Conservation (phyloP, 2,113 vertebrate species). For the Thunnus thynnus region DNA sequence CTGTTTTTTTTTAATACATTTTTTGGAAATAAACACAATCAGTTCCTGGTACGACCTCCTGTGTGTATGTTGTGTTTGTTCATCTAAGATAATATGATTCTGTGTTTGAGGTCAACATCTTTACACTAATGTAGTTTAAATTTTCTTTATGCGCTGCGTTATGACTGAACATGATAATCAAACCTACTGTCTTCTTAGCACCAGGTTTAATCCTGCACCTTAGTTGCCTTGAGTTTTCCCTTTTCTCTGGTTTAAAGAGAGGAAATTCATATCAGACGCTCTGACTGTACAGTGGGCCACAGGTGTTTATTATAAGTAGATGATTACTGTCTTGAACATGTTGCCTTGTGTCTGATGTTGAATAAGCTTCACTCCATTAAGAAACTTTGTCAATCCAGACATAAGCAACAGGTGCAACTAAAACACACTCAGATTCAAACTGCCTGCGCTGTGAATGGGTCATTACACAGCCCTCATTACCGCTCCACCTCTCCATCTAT, state of each 20-base stretch:
- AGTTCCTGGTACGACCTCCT: not conserved
- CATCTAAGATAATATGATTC: not conserved
- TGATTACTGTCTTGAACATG: not conserved
- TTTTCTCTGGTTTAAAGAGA: not conserved
- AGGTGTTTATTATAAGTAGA: constrained; percentile 15
- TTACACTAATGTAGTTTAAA: not conserved
- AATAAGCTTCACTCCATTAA: constrained; percentile 18
- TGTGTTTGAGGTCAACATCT: not conserved
- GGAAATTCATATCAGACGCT: not conserved
- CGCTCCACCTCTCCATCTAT: not conserved
- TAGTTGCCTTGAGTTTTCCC: not conserved
- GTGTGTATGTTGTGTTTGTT: not conserved
- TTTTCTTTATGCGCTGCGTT: not conserved
- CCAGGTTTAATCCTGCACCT: not conserved
- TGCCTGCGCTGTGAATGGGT: not conserved
- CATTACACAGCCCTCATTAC: constrained; percentile 19
- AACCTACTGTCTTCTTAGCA: not conserved
- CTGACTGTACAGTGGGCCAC: not conserved
- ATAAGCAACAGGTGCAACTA: not conserved
- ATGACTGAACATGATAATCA: not conserved
- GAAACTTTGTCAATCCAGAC: constrained; percentile 7
- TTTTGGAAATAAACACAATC: constrained; percentile 56
- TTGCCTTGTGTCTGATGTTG: not conserved
- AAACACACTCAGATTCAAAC: not conserved
- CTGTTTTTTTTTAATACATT: constrained; percentile 15